These are phyloP conservation scores for Sitta europaea DNA, from an alignment of 2,113 vertebrate species.

Conservation along the genomic window DNA sequence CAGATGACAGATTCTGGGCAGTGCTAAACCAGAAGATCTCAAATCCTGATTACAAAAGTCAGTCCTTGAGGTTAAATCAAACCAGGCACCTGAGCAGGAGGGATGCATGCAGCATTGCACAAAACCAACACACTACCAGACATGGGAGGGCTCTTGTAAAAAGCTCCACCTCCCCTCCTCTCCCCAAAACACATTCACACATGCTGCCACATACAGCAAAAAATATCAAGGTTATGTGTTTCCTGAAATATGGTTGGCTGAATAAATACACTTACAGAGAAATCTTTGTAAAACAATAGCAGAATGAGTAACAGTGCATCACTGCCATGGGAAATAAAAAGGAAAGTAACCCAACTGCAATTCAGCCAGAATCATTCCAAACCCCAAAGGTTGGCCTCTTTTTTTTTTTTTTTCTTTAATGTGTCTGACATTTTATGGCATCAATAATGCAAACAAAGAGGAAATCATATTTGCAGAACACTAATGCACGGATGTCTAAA, in stretches of 20 bases:
- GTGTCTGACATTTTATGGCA: constrained; percentile 68
- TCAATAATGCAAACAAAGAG: constrained; percentile 68
- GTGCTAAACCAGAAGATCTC: neutral
- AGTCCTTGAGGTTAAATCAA: constrained; percentile 6
- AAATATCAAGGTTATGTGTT: neutral
- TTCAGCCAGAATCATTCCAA: constrained; percentile 53
- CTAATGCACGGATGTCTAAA: constrained; percentile 61
- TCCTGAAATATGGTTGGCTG: constrained; percentile 5
- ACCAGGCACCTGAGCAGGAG: neutral
- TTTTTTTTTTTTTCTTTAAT: constrained; percentile 54
- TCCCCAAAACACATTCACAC: neutral
- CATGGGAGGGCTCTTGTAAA: neutral
- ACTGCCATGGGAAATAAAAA: constrained; percentile 45
- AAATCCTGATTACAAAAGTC: neutral
- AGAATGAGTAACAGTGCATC: constrained; percentile 35
- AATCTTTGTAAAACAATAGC: constrained; percentile 37
- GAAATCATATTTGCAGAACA: constrained; percentile 55
- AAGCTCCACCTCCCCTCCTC: neutral
- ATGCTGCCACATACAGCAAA: neutral
- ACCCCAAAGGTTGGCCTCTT: constrained; percentile 46
- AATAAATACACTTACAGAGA: constrained; percentile 6
- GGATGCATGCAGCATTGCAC: neutral
- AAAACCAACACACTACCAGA: neutral
- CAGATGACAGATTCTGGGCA: neutral
- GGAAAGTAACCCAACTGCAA: constrained; percentile 36